Evolutionary conservation across 2,888 invertebrate genomes (phyloP), one percentile per base, ranked within the genome.

Genomic region (Cheilosia vulpina): DNA sequence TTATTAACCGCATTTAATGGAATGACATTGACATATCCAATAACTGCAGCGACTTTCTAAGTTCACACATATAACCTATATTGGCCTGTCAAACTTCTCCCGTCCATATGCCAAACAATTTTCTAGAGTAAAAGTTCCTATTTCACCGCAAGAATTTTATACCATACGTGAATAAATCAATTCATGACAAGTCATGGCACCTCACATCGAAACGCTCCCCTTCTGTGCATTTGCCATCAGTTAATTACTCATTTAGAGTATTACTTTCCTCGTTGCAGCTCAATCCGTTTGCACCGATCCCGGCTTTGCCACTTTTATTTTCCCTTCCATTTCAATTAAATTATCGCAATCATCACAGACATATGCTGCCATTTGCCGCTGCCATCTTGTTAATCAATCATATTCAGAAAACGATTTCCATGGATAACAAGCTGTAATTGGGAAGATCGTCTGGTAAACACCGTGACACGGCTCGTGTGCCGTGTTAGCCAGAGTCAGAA

Each of bases 251-350:
- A 73, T 60, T 53, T 52, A 45, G 45, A 73, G 60, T 55, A 72
- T 65, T 83, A 76, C 76, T 82, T 77, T 83, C 72, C 31, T 60
- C 72, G 34, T 34, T 11, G 34, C 11, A 34, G 11, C 34, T 34
- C 38, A 11, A 13, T 38, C 4, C 38, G 38, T 13, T 38, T 38
- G 21, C 19, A 5, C 13, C 7, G 17, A 62, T 43, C 65, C 19
- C 47, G 21, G 47, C 45, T 9, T 43, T 57, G 43, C 47, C n/a
- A 52, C 63, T 65, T 69, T 65, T 76, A 31, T 11, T 52, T 78
- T 79, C 79, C 69, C 60, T 84, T 69, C 60, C 58, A 68, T 69
- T 52, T 69, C 68, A 84, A 75, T 83, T 77, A 79, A 72, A 83
- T 15, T 52, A 50, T 43, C 72, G 72, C 71, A 83, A 63, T 78